Percentiles rank a stretch among this genome's conserved stretches.
Conservation (phyloP, 2,113 vertebrate genomes). For the Orientallactaga bullata region DNA sequence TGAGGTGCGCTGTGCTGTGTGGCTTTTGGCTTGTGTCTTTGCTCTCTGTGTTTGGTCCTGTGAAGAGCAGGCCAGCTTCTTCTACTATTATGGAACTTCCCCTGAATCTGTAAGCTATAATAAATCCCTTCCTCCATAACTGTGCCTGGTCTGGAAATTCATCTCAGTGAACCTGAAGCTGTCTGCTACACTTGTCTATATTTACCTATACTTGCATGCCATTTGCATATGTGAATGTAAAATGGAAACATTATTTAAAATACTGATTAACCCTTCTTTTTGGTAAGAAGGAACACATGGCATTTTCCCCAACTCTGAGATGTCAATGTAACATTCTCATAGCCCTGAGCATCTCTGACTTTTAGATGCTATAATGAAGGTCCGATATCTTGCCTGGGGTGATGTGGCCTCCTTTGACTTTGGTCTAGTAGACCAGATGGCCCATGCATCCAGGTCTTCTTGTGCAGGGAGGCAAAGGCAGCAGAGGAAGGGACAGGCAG, state of each 20-base stretch:
- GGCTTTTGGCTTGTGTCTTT: no score
- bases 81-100: no score
- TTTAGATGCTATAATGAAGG: not conserved
- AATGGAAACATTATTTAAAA: conserved; percentile 15
- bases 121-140: no score
- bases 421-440: not conserved
- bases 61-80: no score
- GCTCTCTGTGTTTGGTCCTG: no score
- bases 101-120: no score
- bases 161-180: no score
- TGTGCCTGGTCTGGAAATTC: no score
- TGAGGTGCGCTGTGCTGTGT: no score
- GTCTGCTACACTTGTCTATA: not conserved
- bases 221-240: not conserved
- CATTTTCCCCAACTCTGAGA: not conserved
- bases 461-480: not conserved
- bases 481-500: not conserved
- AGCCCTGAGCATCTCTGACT: not conserved
- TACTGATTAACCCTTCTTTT: not conserved
- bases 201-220: not conserved
- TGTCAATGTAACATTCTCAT: not conserved
- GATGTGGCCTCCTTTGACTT: not conserved
- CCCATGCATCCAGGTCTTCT: not conserved
- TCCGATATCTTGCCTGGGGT: not conserved
- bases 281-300: conserved; percentile 3